Conservation (phyloP, 2,113 vertebrate species). For the Indicator maculatus region DNA sequence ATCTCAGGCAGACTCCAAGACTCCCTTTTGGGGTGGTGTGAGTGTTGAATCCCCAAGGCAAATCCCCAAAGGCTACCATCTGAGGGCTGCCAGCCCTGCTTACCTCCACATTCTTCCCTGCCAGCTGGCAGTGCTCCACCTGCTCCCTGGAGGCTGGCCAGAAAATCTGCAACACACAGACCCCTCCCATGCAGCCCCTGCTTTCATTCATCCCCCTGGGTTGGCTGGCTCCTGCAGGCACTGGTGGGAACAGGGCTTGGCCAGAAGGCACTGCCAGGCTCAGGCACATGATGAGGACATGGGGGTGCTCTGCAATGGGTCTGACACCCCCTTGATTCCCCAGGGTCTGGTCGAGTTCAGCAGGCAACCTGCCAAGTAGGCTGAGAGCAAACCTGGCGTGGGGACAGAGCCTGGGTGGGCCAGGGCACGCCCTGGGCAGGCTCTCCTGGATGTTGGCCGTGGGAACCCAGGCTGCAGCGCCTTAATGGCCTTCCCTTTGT, state of each 20-base stretch:
- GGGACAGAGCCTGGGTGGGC: slow-evolving; percentile 15
- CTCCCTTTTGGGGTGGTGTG: fast-evolving
- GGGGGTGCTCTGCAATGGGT: neutral
- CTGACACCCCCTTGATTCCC: neutral
- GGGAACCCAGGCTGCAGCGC: neutral
- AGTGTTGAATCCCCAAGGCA: neutral
- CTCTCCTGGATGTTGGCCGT: neutral
- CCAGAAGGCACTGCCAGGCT: neutral
- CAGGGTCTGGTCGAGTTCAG: fast-evolving
- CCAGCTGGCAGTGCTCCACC: slow-evolving; percentile 80
- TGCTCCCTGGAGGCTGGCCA: slow-evolving; percentile 83
- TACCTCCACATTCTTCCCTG: slow-evolving; percentile 84
- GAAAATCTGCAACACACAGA: slow-evolving; percentile 79
- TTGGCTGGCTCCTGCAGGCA: fast-evolving
- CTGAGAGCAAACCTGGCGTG: fast-evolving
- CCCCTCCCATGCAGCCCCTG: neutral
- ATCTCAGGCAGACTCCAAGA: neutral
- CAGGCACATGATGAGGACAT: fast-evolving
- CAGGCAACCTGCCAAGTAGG: neutral
- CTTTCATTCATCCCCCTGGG: neutral
- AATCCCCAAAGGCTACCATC: fast-evolving
- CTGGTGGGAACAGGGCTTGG: fast-evolving
- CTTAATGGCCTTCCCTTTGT: slow-evolving; percentile 35
- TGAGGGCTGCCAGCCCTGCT: neutral
- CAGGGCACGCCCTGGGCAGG: slow-evolving; percentile 35